Evolutionary conservation across 2,113 vertebrate species (phyloP).

Genomic region (Epinephelus lanceolatus): DNA sequence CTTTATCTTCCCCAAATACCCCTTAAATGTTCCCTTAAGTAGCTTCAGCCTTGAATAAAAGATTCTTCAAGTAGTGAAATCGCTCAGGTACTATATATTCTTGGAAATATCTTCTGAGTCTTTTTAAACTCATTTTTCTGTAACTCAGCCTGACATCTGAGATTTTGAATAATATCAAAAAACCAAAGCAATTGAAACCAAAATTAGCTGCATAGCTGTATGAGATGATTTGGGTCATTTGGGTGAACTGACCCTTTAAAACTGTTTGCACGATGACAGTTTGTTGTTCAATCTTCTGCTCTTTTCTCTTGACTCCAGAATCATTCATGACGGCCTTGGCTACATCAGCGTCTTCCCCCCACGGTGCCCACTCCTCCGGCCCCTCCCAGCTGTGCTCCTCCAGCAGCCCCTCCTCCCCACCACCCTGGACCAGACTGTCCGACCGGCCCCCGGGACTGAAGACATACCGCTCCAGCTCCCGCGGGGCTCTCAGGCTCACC

Average conservation of each 20-base stretch:
- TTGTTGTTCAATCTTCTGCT: not conserved
- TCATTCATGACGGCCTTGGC: slow-evolving; percentile 77
- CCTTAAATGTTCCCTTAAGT: no score
- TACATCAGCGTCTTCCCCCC: slow-evolving; percentile 66
- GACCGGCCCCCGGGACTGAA: slow-evolving; percentile 85
- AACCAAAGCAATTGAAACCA: not conserved
- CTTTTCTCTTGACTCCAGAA: slow-evolving; percentile 69
- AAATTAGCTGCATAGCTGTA: no score
- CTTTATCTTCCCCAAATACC: not conserved
- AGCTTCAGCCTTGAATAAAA: no score
- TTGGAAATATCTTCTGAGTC: not conserved
- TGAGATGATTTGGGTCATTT: no score
- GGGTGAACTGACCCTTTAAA: no score
- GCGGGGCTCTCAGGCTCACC: slow-evolving; percentile 85
- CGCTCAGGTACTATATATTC: no score
- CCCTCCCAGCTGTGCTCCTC: slow-evolving; percentile 38
- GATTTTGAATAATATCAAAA: not conserved
- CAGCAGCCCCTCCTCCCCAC: slow-evolving; percentile 76
- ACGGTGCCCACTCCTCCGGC: slow-evolving; percentile 27
- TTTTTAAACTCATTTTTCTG: not conserved
- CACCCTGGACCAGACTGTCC: slow-evolving; percentile 80
- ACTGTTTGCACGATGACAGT: no score
- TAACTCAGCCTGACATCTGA: not conserved
- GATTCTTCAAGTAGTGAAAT: no score
- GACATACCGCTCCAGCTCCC: slow-evolving; percentile 86